Evolutionary conservation across 2,888 invertebrate species (phyloP), one percentile per base, ranked within the genome.

Genomic region (Lithophane socia): DNA sequence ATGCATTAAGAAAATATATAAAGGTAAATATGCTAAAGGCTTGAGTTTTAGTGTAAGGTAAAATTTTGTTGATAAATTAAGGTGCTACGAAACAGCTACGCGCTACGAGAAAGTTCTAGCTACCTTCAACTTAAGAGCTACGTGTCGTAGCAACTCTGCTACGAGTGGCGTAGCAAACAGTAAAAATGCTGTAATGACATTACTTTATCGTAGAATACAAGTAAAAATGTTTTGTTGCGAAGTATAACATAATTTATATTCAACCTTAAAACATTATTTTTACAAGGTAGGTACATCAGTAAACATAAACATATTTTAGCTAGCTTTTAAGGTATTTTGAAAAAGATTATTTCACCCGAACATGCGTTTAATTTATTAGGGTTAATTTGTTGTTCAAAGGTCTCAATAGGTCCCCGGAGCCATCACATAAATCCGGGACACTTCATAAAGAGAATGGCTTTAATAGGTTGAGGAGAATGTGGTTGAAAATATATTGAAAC

Each of bases 91-190:
- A 69, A 68, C 54, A 67, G 68, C 80, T 84, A 83, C 83, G 80
- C 42, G 79, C 77, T 80, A 88, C 88, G 86, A 70, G 70, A 83
- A 72, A 79, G 79, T 83, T 75, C 78, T 67, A 68, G 60, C 76
- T 74, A 61, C 79, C 82, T 84, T 75, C 71, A 69, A 77, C 82
- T 88, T 88, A 71, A 9, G 71, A 64, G 79, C 84, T 88, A 84
- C 86, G 79, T 58, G n/a, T 70, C 77, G 86, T 85, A 86, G 85
- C 85, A 52, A 44, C 61, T 29, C 9, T 29, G 73, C 71, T 77
- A 64, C 82, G 69, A 75, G 61, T 58, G 60, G 63, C 74, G 86
- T 80, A 84, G 84, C 81, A 71, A 75, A 65, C 73, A 61, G 61
- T 82, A 76, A 85, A 71, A 64, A 72, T 37, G 65, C 12, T 21